Percentiles rank a stretch among this genome's conserved stretches.
These are phyloP conservation scores for Nymphalis io DNA, from an alignment of 1,140 invertebrate genomes.

Conservation along the genomic window DNA sequence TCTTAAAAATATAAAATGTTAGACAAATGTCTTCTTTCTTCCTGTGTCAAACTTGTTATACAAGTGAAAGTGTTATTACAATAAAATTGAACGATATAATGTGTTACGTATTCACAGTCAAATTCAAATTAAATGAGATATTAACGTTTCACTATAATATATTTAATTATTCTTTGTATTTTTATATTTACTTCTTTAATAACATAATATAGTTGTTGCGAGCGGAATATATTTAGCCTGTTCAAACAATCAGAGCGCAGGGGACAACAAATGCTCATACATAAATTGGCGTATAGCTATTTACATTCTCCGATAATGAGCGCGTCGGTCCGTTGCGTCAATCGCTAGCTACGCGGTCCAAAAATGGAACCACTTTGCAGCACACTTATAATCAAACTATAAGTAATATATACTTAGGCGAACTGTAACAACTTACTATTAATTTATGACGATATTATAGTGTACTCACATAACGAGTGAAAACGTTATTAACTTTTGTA, in stretches of 20 bases:
- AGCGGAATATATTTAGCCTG: not conserved
- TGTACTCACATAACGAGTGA: no score
- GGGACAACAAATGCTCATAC: conserved; percentile 12
- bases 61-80: no score
- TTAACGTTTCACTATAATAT: not conserved
- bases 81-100: no score
- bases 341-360: not conserved
- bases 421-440: not conserved
- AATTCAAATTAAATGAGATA: no score
- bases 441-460: no score
- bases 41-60: no score
- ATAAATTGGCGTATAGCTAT: conserved; percentile 18
- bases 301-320: conserved; percentile 22
- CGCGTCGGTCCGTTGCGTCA: conserved; percentile 2
- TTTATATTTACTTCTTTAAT: not conserved
- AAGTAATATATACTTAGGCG: no score
- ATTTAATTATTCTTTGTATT: not conserved
- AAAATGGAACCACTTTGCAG: not conserved
- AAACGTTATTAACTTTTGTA: no score
- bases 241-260: conserved; percentile 19
- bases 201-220: conserved; percentile 14
- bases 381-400: no score
- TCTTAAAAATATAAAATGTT: no score
- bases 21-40: no score
- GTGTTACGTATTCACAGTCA: no score